A percentile compares a stretch with the other conserved stretches of the same genome.
phyloP scores from a whole-genome alignment of 2,888 invertebrate species.

The Drosophila nigritarsus region DNA sequence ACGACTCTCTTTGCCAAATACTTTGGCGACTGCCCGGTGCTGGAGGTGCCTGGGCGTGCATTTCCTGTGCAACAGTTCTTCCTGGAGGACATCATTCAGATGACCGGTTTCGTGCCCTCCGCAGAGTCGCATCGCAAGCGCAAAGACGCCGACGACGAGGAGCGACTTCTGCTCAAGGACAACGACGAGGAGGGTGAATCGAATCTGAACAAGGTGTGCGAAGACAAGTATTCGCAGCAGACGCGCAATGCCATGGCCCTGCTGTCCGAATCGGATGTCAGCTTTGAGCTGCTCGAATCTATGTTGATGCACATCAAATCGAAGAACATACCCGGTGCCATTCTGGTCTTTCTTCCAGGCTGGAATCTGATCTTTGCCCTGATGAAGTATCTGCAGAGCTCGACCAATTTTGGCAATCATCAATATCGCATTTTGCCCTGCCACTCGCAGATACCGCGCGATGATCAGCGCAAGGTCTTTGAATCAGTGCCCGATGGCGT shows the following conservation, averaged over 20 bases:
- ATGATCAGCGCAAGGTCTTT: constrained; percentile 97
- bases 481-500: constrained; percentile 92
- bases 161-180: constrained; percentile 86
- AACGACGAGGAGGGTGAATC: constrained; percentile 89
- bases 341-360: constrained; percentile 97
- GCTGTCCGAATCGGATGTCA: constrained; percentile 95
- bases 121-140: constrained; percentile 89
- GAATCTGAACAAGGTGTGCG: constrained; percentile 90
- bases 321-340: constrained; percentile 90
- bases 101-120: constrained; percentile 93
- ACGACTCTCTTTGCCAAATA: constrained; percentile 96
- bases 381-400: constrained; percentile 92
- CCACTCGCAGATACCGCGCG: constrained; percentile 98
- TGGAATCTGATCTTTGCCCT: constrained; percentile 98
- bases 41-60: constrained; percentile 94
- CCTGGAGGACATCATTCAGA: constrained; percentile 95
- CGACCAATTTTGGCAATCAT: constrained; percentile 89
- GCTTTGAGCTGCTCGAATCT: constrained; percentile 96
- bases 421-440: constrained; percentile 94
- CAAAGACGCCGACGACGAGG: constrained; percentile 89
- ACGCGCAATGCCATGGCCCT: constrained; percentile 90
- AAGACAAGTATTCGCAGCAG: constrained; percentile 86
- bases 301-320: constrained; percentile 89
- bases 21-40: constrained; percentile 95
- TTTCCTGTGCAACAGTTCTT: constrained; percentile 96